Percentiles rank a stretch among this genome's conserved stretches.
phyloP scores from a whole-genome alignment of 1,140 invertebrate genomes.

The Sycobia sp. region DNA sequence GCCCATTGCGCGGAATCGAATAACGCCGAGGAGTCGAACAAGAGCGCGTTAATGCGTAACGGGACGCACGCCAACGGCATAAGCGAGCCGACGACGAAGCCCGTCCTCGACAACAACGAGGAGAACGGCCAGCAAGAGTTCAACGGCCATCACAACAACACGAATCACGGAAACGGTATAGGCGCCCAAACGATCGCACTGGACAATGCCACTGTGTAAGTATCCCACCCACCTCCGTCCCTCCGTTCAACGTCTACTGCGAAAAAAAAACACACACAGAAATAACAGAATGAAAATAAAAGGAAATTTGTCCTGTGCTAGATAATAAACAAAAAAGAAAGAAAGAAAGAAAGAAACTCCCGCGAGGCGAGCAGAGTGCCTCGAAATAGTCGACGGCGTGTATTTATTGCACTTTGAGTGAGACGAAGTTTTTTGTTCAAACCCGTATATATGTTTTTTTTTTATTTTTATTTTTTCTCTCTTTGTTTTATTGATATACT shows the following conservation, averaged over 20 bases:
- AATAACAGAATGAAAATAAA: too few species aligned
- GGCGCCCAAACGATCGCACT: conserved; percentile 56
- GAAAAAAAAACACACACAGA: background rate
- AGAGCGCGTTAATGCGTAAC: conserved; percentile 53
- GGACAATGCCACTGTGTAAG: conserved; percentile 62
- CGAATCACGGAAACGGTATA: conserved; percentile 47
- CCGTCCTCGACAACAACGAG: conserved; percentile 56
- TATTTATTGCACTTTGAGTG: conserved; percentile 9
- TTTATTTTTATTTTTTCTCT: too few species aligned
- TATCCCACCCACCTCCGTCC: too few species aligned
- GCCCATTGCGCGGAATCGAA: conserved; percentile 49
- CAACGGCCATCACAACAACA: conserved; percentile 58
- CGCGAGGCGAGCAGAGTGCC: background rate
- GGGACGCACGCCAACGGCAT: conserved; percentile 55
- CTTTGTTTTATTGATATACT: background rate
- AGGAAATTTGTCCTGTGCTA: too few species aligned
- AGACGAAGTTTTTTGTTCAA: background rate
- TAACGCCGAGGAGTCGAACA: conserved; percentile 32
- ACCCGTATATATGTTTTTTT: too few species aligned
- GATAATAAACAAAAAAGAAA: too few species aligned
- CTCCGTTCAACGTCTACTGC: background rate
- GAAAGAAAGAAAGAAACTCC: too few species aligned
- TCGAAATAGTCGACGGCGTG: background rate
- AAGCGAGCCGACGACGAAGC: conserved; percentile 50
- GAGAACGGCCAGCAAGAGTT: conserved; percentile 51